A percentile compares a stretch with the other conserved stretches of the same genome.
These are phyloP conservation scores for Staurois parvus DNA, from an alignment of 2,797 vertebrate species.

Conservation along the genomic window DNA sequence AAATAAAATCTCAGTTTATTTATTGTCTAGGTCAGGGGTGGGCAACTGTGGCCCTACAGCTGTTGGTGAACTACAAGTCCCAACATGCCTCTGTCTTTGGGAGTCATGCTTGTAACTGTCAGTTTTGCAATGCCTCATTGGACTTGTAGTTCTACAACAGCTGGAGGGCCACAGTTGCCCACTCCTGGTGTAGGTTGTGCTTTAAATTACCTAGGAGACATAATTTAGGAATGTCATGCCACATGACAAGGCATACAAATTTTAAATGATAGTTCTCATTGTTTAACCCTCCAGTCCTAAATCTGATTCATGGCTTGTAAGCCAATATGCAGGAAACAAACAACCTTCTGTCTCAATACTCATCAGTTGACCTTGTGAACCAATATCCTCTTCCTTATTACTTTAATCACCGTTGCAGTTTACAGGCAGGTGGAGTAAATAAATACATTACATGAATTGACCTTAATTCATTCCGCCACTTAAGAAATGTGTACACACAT, in stretches of 20 bases:
- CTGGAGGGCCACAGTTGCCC: too few species aligned
- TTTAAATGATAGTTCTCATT: not conserved
- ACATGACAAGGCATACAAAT: not conserved
- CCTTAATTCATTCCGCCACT: not conserved
- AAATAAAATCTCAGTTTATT: too few species aligned
- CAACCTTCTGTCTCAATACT: slow-evolving; percentile 5
- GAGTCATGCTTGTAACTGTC: too few species aligned
- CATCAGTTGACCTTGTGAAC: not conserved
- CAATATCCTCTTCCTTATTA: slow-evolving; percentile 18
- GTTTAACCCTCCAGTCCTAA: not conserved
- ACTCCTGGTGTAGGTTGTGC: too few species aligned
- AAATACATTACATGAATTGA: slow-evolving; percentile 6
- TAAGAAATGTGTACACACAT: not conserved
- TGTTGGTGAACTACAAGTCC: too few species aligned
- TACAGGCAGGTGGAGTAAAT: not conserved
- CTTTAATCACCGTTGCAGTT: not conserved
- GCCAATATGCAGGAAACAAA: not conserved
- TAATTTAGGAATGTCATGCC: not conserved
- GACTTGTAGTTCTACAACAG: too few species aligned
- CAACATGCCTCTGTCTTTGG: too few species aligned
- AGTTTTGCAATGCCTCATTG: too few species aligned
- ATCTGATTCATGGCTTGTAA: not conserved
- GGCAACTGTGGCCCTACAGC: too few species aligned
- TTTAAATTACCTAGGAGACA: too few species aligned
- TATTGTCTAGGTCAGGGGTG: too few species aligned